A percentile compares a stretch with the other conserved stretches of the same genome.
phyloP scores from a whole-genome alignment of 2,797 vertebrate species.

The Hoplostethus mediterraneus region DNA sequence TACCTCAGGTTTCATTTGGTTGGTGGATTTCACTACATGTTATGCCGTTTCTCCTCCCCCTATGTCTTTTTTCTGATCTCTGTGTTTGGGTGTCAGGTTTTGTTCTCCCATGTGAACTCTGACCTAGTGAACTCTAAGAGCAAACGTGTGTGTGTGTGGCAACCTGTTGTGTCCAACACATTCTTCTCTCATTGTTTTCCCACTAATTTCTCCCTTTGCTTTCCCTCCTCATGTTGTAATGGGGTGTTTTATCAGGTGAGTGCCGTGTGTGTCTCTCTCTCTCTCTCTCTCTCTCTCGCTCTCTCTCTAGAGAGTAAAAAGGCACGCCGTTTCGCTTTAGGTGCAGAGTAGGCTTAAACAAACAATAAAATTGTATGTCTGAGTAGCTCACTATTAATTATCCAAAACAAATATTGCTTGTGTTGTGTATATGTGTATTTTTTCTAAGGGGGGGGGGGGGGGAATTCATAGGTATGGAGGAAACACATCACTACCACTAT shows the following conservation, averaged over 20 bases:
- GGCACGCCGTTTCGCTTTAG: no score
- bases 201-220: not conserved
- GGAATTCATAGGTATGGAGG: no score
- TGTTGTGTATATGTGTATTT: no score
- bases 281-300: not conserved
- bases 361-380: no score
- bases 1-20: not conserved
- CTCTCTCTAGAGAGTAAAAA: no score
- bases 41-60: not conserved
- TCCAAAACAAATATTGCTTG: no score
- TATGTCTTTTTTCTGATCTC: not conserved
- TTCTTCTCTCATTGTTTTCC: not conserved
- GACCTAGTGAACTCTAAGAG: conserved; percentile 51
- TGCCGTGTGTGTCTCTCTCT: conserved; percentile 20
- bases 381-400: no score
- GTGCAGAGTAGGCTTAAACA: no score
- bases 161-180: not conserved
- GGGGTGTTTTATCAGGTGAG: conserved; percentile 45
- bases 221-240: conserved; percentile 51
- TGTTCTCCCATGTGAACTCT: conserved; percentile 39
- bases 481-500: no score
- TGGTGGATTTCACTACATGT: not conserved
- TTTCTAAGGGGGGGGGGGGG: no score
- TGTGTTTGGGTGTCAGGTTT: conserved; percentile 32
- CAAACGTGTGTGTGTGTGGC: conserved; percentile 33